phyloP scores from a whole-genome alignment of 2,797 vertebrate species.

The Channa striata region DNA sequence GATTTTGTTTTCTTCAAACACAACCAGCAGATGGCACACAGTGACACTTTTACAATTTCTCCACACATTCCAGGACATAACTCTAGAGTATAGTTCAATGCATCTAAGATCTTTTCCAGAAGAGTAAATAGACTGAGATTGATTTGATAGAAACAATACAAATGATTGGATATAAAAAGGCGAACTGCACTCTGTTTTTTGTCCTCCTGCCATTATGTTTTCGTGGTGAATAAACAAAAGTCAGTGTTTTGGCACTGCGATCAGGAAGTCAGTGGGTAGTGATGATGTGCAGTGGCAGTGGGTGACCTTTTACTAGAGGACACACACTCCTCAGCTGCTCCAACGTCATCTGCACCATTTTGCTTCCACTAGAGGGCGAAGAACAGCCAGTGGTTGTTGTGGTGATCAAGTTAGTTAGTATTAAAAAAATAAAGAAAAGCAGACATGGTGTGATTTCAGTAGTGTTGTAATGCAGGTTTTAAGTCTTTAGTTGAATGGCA shows the following conservation, averaged over 20 bases:
- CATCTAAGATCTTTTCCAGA: slow-evolving; percentile 1
- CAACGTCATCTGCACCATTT: slow-evolving; percentile 76
- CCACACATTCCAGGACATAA: not conserved
- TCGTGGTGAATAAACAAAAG: slow-evolving; percentile 21
- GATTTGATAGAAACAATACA: not conserved
- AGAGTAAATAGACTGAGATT: not conserved
- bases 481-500: too few relatives aligned
- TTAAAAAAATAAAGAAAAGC: slow-evolving; percentile 39
- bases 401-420: slow-evolving; percentile 46
- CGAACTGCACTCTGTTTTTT: not conserved
- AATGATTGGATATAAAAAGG: not conserved
- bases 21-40: slow-evolving; percentile 71
- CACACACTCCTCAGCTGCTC: slow-evolving; percentile 75
- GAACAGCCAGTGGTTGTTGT: slow-evolving; percentile 14
- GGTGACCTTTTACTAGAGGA: slow-evolving; percentile 86
- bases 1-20: slow-evolving; percentile 5
- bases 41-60: slow-evolving; percentile 35
- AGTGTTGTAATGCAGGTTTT: not conserved
- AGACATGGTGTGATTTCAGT: slow-evolving; percentile 4
- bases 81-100: not conserved
- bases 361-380: slow-evolving; percentile 72
- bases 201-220: not conserved
- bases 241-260: slow-evolving; percentile 48
- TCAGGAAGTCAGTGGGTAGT: slow-evolving; percentile 67
- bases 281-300: slow-evolving; percentile 75